These are phyloP conservation scores for Subacronicta megacephala DNA, from an alignment of 2,888 invertebrate species.

Conservation along the genomic window DNA sequence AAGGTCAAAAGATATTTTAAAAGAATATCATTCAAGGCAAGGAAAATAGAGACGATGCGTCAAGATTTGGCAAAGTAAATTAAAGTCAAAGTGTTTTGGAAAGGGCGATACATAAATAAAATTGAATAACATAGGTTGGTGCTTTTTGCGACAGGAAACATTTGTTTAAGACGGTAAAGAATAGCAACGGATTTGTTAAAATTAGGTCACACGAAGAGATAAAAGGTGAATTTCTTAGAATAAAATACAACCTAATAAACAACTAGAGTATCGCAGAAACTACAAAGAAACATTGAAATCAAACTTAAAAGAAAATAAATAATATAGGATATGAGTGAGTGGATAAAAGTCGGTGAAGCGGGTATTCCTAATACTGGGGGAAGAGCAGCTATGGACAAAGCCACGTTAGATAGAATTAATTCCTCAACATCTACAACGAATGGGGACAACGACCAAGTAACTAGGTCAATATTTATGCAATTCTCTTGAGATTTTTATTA, in stretches of 20 bases:
- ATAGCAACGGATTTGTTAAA: conserved; percentile 37
- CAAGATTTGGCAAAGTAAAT: conserved; percentile 35
- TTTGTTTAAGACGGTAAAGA: conserved; percentile 35
- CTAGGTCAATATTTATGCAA: conserved; percentile 55
- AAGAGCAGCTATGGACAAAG: conserved; percentile 43
- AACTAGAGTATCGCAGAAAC: conserved; percentile 35
- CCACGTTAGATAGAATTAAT: conserved; percentile 60
- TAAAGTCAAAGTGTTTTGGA: conserved; percentile 20
- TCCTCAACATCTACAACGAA: conserved; percentile 58
- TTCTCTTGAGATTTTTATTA: conserved; percentile 39
- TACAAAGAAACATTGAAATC: conserved; percentile 44
- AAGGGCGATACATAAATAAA: conserved; percentile 28
- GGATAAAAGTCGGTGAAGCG: conserved; percentile 29
- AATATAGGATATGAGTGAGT: conserved; percentile 28
- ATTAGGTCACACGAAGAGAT: conserved; percentile 52
- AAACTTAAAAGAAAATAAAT: conserved; percentile 36
- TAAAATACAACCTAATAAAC: conserved; percentile 47
- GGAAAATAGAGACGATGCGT: conserved; percentile 27
- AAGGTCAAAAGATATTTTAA: conserved; percentile 21
- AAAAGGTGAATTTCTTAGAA: conserved; percentile 49
- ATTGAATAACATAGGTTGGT: conserved; percentile 4
- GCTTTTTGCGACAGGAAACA: conserved; percentile 34
- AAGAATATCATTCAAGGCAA: conserved; percentile 1
- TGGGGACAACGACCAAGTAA: conserved; percentile 34
- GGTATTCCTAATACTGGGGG: conserved; percentile 21